phyloP scores from a whole-genome alignment of 2,797 vertebrate genomes.

The Sebastes kiyomatsui region DNA sequence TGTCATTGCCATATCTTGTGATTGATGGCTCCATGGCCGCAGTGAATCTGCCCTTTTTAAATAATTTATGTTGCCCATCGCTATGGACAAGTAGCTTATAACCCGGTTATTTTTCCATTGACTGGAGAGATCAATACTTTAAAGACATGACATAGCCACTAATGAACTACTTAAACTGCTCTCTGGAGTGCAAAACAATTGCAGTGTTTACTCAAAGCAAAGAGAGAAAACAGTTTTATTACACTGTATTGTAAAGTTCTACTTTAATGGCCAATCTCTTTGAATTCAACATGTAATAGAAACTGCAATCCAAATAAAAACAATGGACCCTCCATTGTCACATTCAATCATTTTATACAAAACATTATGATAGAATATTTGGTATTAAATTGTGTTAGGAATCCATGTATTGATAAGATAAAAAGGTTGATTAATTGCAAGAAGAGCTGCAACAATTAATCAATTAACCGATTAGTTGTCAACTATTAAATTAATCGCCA shows the following conservation, averaged over 20 bases:
- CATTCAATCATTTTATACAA: not conserved
- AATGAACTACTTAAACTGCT: constrained; percentile 87
- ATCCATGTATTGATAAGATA: not conserved
- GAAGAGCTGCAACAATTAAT: no score
- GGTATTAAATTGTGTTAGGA: not conserved
- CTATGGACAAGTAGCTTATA: constrained; percentile 98
- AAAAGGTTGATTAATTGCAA: no score
- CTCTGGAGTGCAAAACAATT: constrained; percentile 82
- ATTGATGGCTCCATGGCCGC: constrained; percentile 99
- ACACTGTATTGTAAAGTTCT: constrained; percentile 43
- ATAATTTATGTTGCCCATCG: constrained; percentile 99
- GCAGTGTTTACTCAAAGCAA: constrained; percentile 71
- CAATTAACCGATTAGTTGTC: no score
- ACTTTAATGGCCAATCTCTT: constrained; percentile 22
- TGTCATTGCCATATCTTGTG: constrained; percentile 98
- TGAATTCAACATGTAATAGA: not conserved
- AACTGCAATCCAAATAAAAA: not conserved
- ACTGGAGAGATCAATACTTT: constrained; percentile 94
- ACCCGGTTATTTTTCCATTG: constrained; percentile 99
- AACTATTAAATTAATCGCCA: no score
- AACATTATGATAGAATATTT: not conserved
- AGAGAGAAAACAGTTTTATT: constrained; percentile 63
- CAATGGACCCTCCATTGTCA: not conserved
- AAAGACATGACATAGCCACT: constrained; percentile 90
- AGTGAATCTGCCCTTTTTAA: constrained; percentile 99